Percentiles rank a stretch among this genome's conserved stretches.
phyloP scores from a whole-genome alignment of 2,888 invertebrate species.

The Hylaea fasciaria region DNA sequence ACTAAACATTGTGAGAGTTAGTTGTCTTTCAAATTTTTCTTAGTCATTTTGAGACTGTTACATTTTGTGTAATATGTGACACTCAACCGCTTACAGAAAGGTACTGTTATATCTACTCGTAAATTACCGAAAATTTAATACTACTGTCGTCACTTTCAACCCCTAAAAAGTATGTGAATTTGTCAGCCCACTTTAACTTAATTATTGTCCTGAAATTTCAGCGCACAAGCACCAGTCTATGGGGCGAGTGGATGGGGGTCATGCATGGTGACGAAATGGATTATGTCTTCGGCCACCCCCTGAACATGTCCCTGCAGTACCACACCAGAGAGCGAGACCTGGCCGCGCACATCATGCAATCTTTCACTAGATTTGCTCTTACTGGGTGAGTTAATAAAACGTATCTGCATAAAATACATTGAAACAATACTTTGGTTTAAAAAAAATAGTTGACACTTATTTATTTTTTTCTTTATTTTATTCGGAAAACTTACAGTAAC shows the following conservation, averaged over 20 bases:
- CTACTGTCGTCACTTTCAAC: background rate
- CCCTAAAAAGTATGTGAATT: background rate
- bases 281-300: constrained; percentile 98
- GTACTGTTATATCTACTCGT: too few relatives aligned
- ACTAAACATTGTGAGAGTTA: too few relatives aligned
- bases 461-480: too few relatives aligned
- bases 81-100: too few relatives aligned
- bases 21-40: too few relatives aligned
- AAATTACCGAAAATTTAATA: too few relatives aligned
- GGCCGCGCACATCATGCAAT: constrained; percentile 95
- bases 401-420: background rate
- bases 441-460: too few relatives aligned
- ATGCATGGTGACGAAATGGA: constrained; percentile 99
- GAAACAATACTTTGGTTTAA: too few relatives aligned
- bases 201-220: constrained; percentile 75
- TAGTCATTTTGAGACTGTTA: too few relatives aligned
- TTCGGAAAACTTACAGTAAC: too few relatives aligned
- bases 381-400: constrained; percentile 90
- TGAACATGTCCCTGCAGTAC: constrained; percentile 94
- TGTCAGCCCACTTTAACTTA: background rate
- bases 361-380: constrained; percentile 96
- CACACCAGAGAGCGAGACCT: constrained; percentile 94
- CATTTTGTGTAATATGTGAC: too few relatives aligned
- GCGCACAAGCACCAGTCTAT: constrained; percentile 95
- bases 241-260: constrained; percentile 99